Evolutionary conservation across 2,888 invertebrate genomes (phyloP).

Genomic region (Parthenolecanium corni): DNA sequence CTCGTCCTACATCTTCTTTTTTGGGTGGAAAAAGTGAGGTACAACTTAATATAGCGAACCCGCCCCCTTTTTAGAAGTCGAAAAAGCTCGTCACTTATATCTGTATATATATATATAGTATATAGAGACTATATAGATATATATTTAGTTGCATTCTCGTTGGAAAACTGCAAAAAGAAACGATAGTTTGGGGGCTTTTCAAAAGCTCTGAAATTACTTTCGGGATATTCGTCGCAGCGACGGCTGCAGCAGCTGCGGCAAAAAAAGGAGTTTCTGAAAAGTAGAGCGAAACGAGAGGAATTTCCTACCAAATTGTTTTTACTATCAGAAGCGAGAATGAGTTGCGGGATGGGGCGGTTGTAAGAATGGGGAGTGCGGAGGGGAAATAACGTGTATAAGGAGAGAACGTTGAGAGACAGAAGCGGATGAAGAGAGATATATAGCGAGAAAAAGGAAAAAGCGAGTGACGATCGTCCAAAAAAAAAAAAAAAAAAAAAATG

Average conservation of each 20-base stretch:
- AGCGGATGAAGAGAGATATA: not conserved
- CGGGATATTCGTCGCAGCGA: slow-evolving; percentile 12
- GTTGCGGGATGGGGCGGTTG: slow-evolving; percentile 14
- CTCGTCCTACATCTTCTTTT: too few species aligned
- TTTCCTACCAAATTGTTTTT: slow-evolving; percentile 27
- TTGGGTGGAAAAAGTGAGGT: slow-evolving; percentile 10
- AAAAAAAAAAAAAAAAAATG: not conserved
- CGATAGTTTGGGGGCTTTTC: slow-evolving; percentile 26
- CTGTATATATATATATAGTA: too few species aligned
- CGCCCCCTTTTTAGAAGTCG: slow-evolving; percentile 21
- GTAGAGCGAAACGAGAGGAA: slow-evolving; percentile 2
- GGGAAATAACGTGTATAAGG: not conserved
- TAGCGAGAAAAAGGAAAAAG: not conserved
- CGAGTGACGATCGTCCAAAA: too few species aligned
- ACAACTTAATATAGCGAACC: slow-evolving; percentile 26
- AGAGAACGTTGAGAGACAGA: not conserved
- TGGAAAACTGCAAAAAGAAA: slow-evolving; percentile 24
- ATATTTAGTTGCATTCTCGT: not conserved
- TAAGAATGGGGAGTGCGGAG: slow-evolving; percentile 2
- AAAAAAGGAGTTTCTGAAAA: not conserved
- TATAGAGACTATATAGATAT: too few species aligned
- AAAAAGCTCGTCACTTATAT: not conserved
- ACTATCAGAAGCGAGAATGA: slow-evolving; percentile 14
- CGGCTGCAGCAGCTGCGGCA: too few species aligned
- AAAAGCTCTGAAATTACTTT: slow-evolving; percentile 28